Evolutionary conservation across 2,113 vertebrate genomes (phyloP).

Genomic region (Rhinichthys klamathensis): DNA sequence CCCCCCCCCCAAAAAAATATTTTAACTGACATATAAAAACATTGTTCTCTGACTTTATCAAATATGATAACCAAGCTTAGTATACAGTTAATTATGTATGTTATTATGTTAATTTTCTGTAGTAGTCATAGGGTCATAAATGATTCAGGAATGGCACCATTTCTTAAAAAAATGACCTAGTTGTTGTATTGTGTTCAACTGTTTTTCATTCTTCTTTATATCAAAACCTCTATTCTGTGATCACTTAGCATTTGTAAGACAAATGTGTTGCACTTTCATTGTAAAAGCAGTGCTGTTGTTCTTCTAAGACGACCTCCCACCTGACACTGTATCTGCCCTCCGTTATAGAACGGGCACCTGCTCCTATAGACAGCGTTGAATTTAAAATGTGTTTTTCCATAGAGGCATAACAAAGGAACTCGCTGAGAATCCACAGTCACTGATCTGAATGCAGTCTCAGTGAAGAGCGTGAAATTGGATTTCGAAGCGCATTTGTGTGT

Average conservation of each 20-base stretch:
- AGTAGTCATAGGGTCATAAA: neutral
- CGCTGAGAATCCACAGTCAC: neutral
- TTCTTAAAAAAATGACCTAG: neutral
- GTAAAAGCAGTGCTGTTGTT: neutral
- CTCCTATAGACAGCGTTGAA: constrained; percentile 6
- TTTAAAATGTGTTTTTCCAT: constrained; percentile 19
- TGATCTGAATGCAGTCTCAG: constrained; percentile 25
- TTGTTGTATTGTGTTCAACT: neutral
- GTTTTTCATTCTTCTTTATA: neutral
- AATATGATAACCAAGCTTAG: neutral
- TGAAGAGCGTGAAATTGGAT: constrained; percentile 40
- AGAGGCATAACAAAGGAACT: constrained; percentile 39
- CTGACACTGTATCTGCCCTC: neutral
- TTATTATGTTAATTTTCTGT: no score
- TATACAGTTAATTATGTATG: neutral
- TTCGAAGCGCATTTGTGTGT: neutral
- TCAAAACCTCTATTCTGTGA: neutral
- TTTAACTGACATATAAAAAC: neutral
- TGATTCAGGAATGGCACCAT: neutral
- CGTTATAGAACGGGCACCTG: constrained; percentile 26
- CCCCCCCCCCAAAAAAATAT: neutral
- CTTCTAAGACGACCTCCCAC: neutral
- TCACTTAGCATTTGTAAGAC: neutral
- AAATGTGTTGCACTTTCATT: neutral
- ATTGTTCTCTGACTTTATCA: neutral